Conservation (phyloP, 2,797 vertebrate genomes). For the Protonibea diacanthus region DNA sequence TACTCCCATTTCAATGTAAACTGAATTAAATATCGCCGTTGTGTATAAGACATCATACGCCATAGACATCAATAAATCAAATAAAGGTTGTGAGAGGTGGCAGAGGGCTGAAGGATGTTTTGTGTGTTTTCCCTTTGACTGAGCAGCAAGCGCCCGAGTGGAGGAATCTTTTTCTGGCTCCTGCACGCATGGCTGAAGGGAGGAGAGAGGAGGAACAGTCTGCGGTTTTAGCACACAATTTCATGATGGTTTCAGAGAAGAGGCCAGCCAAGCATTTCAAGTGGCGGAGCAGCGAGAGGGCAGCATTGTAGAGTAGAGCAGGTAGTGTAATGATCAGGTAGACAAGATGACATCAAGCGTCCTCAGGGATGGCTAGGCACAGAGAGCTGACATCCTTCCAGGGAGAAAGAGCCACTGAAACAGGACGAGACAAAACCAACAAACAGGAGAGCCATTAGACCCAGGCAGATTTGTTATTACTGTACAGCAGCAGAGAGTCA, state of each 20-base stretch:
- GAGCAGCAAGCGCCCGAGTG: conserved; percentile 56
- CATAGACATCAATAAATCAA: conserved; percentile 25
- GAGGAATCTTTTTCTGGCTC: conserved; percentile 70
- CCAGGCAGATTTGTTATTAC: conserved; percentile 50
- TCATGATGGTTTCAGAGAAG: conserved; percentile 78
- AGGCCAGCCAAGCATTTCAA: conserved; percentile 83
- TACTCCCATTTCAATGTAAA: no score
- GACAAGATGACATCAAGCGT: conserved; percentile 82
- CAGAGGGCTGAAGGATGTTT: conserved; percentile 31
- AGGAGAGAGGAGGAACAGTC: conserved; percentile 62
- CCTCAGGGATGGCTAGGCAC: conserved; percentile 74
- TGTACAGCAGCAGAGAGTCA: conserved; percentile 48
- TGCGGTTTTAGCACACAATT: conserved; percentile 73
- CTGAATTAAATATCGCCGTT: background rate
- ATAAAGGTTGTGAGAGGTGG: conserved; percentile 30
- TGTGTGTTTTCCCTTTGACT: conserved; percentile 57
- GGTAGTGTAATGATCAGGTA: conserved; percentile 80
- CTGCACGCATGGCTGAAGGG: conserved; percentile 62
- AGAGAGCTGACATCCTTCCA: conserved; percentile 68
- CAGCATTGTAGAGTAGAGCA: conserved; percentile 77
- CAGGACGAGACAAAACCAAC: conserved; percentile 76
- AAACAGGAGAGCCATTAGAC: conserved; percentile 72
- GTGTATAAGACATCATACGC: background rate
- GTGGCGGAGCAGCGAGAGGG: conserved; percentile 76
- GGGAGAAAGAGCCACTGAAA: conserved; percentile 71